Evolutionary conservation across 30 jellyfish, hydroid and myxozoan genomes (phyloP).

Genomic region (Aurelia sp.): DNA sequence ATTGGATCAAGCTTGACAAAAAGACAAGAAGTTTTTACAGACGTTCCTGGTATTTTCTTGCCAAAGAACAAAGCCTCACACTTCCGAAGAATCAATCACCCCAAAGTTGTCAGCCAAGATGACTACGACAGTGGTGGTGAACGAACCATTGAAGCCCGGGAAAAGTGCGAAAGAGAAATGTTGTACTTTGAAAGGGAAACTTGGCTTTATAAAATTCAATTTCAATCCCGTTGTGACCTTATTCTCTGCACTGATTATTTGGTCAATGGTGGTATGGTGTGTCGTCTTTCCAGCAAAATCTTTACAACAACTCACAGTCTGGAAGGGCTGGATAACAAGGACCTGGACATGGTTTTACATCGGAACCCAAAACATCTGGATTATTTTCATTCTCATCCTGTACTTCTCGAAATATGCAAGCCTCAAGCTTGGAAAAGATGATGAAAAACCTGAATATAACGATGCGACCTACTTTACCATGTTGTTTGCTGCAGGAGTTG

Average conservation of each 20-base stretch:
- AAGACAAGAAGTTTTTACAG: too few species aligned
- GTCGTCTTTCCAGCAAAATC: conserved; percentile 59
- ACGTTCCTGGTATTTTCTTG: too few species aligned
- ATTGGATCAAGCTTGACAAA: too few species aligned
- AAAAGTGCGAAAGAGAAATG: conserved; percentile 60
- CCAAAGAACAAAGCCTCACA: too few species aligned
- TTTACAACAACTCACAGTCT: conserved; percentile 31
- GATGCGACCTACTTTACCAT: conserved; percentile 90
- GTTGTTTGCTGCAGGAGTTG: conserved; percentile 96
- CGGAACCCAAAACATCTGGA: conserved; percentile 92
- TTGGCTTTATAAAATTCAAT: conserved; percentile 60
- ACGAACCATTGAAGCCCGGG: neutral
- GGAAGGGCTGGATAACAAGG: conserved; percentile 83
- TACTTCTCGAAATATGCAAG: conserved; percentile 84
- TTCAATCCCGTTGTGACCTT: conserved; percentile 85
- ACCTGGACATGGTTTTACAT: conserved; percentile 96
- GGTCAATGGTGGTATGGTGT: conserved; percentile 89
- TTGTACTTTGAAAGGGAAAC: conserved; percentile 58
- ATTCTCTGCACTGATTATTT: conserved; percentile 82
- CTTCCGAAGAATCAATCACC: too few species aligned
- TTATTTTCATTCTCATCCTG: conserved; percentile 63
- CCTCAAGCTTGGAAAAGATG: conserved; percentile 84
- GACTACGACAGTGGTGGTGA: conserved; percentile 37
- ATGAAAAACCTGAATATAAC: conserved; percentile 89
- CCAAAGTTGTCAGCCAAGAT: neutral